These are phyloP conservation scores for silkworm (Bombyx mori) DNA, from an alignment of 1,140 invertebrate species.

Conservation along the genomic window DNA sequence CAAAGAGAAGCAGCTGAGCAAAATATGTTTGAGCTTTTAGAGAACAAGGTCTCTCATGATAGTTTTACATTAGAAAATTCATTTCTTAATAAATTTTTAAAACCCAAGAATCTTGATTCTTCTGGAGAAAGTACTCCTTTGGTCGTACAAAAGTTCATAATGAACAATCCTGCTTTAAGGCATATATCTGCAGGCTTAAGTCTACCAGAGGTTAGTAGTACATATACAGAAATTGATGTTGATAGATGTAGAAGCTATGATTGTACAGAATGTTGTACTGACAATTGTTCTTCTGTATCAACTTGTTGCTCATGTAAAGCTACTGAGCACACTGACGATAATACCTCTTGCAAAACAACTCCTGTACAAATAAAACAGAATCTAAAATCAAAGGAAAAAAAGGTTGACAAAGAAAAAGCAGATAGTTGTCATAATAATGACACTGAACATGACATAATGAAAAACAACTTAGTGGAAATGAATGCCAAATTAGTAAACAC, in stretches of 20 bases:
- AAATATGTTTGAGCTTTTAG: slow-evolving; percentile 80
- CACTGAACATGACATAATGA: slow-evolving; percentile 33
- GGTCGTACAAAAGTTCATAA: slow-evolving; percentile 49
- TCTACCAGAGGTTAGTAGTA: slow-evolving; percentile 16
- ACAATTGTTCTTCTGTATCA: slow-evolving; percentile 38
- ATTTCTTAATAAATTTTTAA: slow-evolving; percentile 72
- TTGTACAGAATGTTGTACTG: slow-evolving; percentile 50
- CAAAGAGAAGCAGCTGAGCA: slow-evolving; percentile 74
- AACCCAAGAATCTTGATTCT: slow-evolving; percentile 45
- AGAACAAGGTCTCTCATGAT: slow-evolving; percentile 77
- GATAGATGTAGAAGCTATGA: slow-evolving; percentile 39
- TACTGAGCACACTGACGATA: slow-evolving; percentile 19
- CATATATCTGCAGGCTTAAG: slow-evolving; percentile 31
- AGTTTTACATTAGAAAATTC: slow-evolving; percentile 82
- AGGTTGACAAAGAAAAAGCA: slow-evolving; percentile 39
- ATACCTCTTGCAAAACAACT: slow-evolving; percentile 1
- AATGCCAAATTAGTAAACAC: slow-evolving; percentile 70
- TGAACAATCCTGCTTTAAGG: slow-evolving; percentile 46
- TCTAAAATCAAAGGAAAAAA: slow-evolving; percentile 22
- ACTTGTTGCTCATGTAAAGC: slow-evolving; percentile 56
- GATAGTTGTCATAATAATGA: slow-evolving; percentile 23
- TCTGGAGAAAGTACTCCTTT: slow-evolving; percentile 60
- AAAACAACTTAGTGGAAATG: slow-evolving; percentile 57
- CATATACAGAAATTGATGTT: slow-evolving; percentile 34
- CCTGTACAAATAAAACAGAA: slow-evolving; percentile 1